These are phyloP conservation scores for Moxostoma hubbsi DNA, from an alignment of 2,797 vertebrate genomes.

Conservation along the genomic window DNA sequence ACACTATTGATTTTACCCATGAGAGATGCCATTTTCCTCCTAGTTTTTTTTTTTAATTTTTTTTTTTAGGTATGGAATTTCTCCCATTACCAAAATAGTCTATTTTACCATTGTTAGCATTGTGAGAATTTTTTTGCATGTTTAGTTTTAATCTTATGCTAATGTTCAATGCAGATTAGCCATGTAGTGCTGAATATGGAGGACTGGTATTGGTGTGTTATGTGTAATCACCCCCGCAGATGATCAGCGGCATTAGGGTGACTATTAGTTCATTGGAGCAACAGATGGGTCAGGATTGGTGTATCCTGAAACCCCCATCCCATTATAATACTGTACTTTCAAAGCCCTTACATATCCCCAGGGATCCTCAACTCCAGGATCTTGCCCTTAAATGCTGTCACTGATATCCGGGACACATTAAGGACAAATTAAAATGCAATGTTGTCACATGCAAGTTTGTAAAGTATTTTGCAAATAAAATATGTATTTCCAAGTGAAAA, in stretches of 20 bases:
- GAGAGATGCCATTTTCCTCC: too few relatives aligned
- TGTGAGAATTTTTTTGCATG: background rate
- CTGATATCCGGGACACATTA: too few relatives aligned
- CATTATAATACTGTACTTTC: background rate
- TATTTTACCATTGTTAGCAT: too few relatives aligned
- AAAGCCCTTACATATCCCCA: background rate
- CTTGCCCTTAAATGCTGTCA: background rate
- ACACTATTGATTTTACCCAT: too few relatives aligned
- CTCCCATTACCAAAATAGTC: background rate
- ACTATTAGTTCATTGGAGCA: slow-evolving; percentile 22
- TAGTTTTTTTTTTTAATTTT: too few relatives aligned
- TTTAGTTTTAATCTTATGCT: background rate
- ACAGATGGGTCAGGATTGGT: slow-evolving; percentile 34
- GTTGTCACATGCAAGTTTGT: too few relatives aligned
- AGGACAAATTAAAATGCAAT: too few relatives aligned
- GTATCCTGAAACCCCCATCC: background rate
- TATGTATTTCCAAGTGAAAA: too few relatives aligned
- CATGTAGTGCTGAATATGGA: background rate
- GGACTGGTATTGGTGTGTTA: background rate
- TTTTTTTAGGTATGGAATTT: background rate
- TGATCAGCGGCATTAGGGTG: background rate
- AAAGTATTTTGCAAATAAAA: too few relatives aligned
- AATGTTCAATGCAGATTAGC: background rate
- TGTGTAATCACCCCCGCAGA: slow-evolving; percentile 10
- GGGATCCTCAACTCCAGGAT: background rate